Evolutionary conservation across 2,797 vertebrate genomes (phyloP), one percentile per base, ranked within the genome.

Genomic region (Hydrocynus forskahlii): DNA sequence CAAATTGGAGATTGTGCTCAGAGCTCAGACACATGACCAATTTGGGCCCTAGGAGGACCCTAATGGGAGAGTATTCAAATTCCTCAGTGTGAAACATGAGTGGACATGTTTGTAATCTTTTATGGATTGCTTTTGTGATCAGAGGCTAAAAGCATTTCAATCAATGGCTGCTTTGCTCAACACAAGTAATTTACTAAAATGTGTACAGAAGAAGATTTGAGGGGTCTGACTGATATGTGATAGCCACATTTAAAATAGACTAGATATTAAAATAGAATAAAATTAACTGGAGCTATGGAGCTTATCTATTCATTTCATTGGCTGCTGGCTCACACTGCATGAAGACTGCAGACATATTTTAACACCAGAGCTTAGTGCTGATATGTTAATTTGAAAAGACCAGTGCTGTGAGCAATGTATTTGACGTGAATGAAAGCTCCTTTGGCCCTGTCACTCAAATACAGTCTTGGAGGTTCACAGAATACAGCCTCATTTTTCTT

Each of bases 391-490:
- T 60, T 75, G 13, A 50, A 43, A 40, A 6, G 35, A 75, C 43
- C 40, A 70, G 23, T 25, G 29, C 21, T 40, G 14, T 74, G 35
- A 57, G 4, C 35, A 57, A 7, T 74, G 21, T 14, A 59, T 74
- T 59, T 74, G 38, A 52, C 43, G 38, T 50, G 7, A 25, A 70
- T 62, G 7, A 62, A 71, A 50, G 29, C 55, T 54, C 75, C 19
- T 35, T 54, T 75, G 72, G 55, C 52, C 38, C 38, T 75, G 55
- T 60, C 55, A 75, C 9, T 75, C 55, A 63, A 52, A 38, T 79
- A 43, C 40, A 67, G 43, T 68, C 23, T 16, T 50, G 55, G 13
- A 60, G 17, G 21, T 57, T 55, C 7, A 7, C 29, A 35, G 71
- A 25, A 71, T 35, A 35, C 23, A 71, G 7, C 1, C 9, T 25